Base-by-base conservation (phyloP, 1,140 invertebrate species). In the Schlechtendalia chinensis region DNA sequence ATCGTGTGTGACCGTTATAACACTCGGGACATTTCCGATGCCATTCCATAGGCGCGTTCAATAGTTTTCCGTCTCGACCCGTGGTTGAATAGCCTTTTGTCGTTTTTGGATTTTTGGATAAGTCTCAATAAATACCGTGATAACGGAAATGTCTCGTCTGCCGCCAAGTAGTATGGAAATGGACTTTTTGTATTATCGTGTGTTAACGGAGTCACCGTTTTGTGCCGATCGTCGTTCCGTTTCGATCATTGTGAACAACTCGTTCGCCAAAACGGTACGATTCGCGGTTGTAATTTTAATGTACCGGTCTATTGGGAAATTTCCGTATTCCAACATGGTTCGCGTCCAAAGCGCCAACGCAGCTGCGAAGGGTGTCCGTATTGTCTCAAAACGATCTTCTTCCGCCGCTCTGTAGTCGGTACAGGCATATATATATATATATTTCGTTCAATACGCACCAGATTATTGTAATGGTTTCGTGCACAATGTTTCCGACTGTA, bases 61-160 rank as follows among this genome's bases (percentile, higher is more conserved):
- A 86, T 83, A 17, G 83, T 83, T 83, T 85, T 84, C 72, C 86
- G 82, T 69, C 84, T 85, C 50, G 86, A 82, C 82, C 86, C 83
- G 81, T 86, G 87, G 80, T 85, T 85, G 67, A 84, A 85, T 58
- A 84, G 82, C 80, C 79, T 80, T 82, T 84, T 85, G 53, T 59
- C 67, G 67, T 83, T 82, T 54, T 81, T 80, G n/a, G 84, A 50
- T 54, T 83, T 82, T 58, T 79, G 84, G 79, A 81, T 82, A 84
- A 54, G 85, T 83, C 69, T 82, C n/a, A n/a, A n/a, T n/a, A n/a
- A n/a, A 81, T 85, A 80, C 27, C 56, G 74, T n/a, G 80, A 39
- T 45, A 85, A 81, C 27, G 84, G 83, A 81, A 85, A 85, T 4
- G 84, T 84, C 82, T 85, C 84, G 22, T 58, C 56, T 4, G 56